These are phyloP conservation scores for Cebidichthys violaceus DNA, from an alignment of 2,113 vertebrate genomes.

Conservation along the genomic window DNA sequence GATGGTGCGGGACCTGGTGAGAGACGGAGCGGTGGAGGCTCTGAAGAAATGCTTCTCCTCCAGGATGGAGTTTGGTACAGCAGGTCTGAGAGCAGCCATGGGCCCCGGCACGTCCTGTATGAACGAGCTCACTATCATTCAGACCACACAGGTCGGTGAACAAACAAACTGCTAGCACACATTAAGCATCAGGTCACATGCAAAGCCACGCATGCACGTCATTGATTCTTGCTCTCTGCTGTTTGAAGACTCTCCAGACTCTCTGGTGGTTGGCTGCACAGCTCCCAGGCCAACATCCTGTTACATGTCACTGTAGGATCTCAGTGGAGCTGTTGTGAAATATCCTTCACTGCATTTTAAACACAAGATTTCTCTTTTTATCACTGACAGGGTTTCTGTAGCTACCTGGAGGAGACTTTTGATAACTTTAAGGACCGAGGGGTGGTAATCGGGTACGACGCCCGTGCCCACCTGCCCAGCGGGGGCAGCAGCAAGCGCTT, in stretches of 20 bases:
- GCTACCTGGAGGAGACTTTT: conserved; percentile 91
- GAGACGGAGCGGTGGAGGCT: conserved; percentile 80
- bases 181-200: conserved; percentile 21
- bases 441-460: conserved; percentile 94
- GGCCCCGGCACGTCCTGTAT: conserved; percentile 91
- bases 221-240: conserved; percentile 7
- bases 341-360: neutral
- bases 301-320: neutral
- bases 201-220: neutral
- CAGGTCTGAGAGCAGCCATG: conserved; percentile 94
- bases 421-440: conserved; percentile 90
- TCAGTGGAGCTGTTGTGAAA: neutral
- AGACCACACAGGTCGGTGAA: conserved; percentile 89
- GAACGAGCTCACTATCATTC: conserved; percentile 98
- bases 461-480: conserved; percentile 89
- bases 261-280: neutral
- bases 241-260: neutral
- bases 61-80: conserved; percentile 96
- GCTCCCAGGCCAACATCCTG: neutral
- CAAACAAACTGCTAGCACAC: neutral
- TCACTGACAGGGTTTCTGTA: conserved; percentile 90
- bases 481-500: conserved; percentile 93
- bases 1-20: conserved; percentile 85
- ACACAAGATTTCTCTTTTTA: neutral
- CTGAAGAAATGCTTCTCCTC: conserved; percentile 91